phyloP scores from a whole-genome alignment of 2,113 vertebrate species.

The Melanotaenia duboulayi region DNA sequence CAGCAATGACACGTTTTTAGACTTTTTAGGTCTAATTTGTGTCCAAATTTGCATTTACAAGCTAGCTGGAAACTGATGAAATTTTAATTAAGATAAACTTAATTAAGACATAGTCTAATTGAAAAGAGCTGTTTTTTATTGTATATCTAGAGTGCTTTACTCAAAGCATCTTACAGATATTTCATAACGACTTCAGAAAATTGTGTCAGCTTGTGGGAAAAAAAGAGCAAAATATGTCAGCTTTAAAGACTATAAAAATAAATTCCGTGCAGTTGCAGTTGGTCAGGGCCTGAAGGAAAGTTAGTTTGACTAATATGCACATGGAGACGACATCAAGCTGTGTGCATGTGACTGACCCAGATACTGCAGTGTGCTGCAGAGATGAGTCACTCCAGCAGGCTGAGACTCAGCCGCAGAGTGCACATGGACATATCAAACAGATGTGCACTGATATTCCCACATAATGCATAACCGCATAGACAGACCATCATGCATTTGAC shows the following conservation, averaged over 20 bases:
- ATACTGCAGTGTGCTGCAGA: slow-evolving; percentile 75
- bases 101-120: too few relatives aligned
- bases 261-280: background rate
- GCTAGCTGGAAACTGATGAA: too few relatives aligned
- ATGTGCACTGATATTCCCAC: slow-evolving; percentile 9
- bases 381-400: slow-evolving; percentile 75
- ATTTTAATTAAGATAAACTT: too few relatives aligned
- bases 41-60: too few relatives aligned
- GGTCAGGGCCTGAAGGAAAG: background rate
- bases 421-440: slow-evolving; percentile 4
- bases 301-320: background rate
- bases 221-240: too few relatives aligned
- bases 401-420: slow-evolving; percentile 15
- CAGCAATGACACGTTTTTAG: too few relatives aligned
- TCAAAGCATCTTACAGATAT: too few relatives aligned
- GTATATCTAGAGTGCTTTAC: too few relatives aligned
- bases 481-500: background rate
- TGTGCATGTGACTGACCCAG: slow-evolving; percentile 61
- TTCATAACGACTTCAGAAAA: too few relatives aligned
- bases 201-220: too few relatives aligned
- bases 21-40: too few relatives aligned
- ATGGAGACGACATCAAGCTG: background rate
- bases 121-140: too few relatives aligned
- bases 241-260: background rate
- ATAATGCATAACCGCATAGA: background rate